A percentile compares a stretch with the other conserved stretches of the same genome.
Conservation (phyloP, 2,888 invertebrate species). For the Lordiphosa andalusiaca region DNA sequence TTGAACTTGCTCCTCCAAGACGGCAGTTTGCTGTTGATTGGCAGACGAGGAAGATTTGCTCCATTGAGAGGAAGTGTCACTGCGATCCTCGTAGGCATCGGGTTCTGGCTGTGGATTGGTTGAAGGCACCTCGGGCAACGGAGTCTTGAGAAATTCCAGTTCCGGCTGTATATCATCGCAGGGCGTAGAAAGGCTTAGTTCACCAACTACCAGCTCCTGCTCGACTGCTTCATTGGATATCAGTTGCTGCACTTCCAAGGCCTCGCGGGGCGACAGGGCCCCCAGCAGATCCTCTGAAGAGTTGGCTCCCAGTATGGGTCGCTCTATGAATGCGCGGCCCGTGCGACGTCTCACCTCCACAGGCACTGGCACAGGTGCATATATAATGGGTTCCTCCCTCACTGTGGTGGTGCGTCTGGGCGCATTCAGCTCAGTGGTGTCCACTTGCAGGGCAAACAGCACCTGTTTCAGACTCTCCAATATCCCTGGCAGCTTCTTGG, state of each 20-base stretch:
- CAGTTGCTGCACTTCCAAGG: constrained; percentile 31
- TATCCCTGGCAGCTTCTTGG: constrained; percentile 89
- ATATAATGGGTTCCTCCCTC: constrained; percentile 85
- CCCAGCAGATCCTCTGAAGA: constrained; percentile 65
- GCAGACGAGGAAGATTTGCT: constrained; percentile 78
- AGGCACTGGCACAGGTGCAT: constrained; percentile 84
- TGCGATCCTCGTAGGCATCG: constrained; percentile 64
- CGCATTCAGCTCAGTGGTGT: constrained; percentile 90
- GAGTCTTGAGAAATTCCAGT: constrained; percentile 68
- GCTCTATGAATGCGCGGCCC: constrained; percentile 55
- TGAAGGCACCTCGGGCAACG: constrained; percentile 46
- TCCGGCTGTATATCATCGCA: constrained; percentile 74
- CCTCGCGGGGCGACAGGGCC: constrained; percentile 40
- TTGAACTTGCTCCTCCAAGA: constrained; percentile 70
- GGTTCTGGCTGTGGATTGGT: constrained; percentile 13
- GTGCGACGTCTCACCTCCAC: constrained; percentile 49
- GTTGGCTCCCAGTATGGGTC: constrained; percentile 73
- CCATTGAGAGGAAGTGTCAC: constrained; percentile 77
- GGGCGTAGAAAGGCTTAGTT: constrained; percentile 23
- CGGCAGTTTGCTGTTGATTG: constrained; percentile 49
- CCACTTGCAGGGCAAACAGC: constrained; percentile 95
- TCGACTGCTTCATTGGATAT: constrained; percentile 33
- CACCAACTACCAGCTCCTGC: constrained; percentile 16
- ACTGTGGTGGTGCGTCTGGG: constrained; percentile 51
- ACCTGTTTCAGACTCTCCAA: constrained; percentile 93